Conservation (phyloP, 2,797 vertebrate species). For the Phoeniculus purpureus region DNA sequence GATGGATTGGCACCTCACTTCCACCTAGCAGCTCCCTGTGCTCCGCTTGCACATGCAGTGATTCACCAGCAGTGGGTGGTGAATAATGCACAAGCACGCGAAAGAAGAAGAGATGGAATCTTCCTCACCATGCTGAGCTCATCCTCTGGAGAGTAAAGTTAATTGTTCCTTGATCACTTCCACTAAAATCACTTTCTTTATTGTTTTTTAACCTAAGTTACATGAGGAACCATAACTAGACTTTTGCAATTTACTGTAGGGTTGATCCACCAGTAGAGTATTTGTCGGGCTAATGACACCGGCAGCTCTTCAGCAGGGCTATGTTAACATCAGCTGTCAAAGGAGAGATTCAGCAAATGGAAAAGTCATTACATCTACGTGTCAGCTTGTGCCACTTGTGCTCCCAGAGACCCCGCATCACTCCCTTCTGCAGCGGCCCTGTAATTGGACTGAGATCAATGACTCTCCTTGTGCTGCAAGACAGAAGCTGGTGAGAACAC, state of each 20-base stretch:
- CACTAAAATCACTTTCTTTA: background rate
- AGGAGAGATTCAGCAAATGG: constrained; percentile 4
- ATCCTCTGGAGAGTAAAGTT: background rate
- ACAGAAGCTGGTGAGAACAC: background rate
- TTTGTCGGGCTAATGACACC: background rate
- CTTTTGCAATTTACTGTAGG: background rate
- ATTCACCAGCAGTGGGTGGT: constrained; percentile 68
- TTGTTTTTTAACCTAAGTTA: background rate
- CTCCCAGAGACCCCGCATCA: background rate
- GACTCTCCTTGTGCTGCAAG: background rate
- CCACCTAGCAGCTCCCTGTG: constrained; percentile 37
- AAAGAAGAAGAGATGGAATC: background rate
- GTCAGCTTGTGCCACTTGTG: constrained; percentile 33
- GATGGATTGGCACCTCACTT: constrained; percentile 37
- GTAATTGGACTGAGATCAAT: constrained; percentile 38
- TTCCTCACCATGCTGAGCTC: background rate
- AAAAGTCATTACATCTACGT: background rate
- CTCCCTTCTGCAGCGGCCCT: background rate
- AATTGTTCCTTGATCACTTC: background rate
- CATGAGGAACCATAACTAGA: background rate
- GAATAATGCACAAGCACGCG: background rate
- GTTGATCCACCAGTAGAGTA: background rate
- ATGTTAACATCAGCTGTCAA: background rate
- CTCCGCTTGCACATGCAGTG: constrained; percentile 49
- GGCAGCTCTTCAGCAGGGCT: background rate